These are phyloP conservation scores for Albula goreensis DNA, from an alignment of 2,113 vertebrate species.

Conservation along the genomic window DNA sequence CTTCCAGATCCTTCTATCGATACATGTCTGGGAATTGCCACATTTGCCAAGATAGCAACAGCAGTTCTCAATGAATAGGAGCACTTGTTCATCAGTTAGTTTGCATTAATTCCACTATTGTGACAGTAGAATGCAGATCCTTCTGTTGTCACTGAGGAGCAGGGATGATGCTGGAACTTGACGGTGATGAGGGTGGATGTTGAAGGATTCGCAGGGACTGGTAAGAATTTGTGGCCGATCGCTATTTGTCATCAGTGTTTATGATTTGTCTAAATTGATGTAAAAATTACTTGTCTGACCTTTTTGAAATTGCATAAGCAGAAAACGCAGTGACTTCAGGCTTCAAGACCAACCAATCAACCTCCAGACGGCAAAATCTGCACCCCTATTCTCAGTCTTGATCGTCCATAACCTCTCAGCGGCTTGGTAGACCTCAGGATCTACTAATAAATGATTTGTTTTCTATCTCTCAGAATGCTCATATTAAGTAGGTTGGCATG, in stretches of 20 bases:
- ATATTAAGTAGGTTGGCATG: too few species aligned
- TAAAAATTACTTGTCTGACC: conserved; percentile 14
- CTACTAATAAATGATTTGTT: too few species aligned
- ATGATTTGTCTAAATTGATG: not conserved
- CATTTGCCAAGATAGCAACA: too few species aligned
- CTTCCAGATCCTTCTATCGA: not conserved
- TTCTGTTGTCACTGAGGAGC: not conserved
- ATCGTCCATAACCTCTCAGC: too few species aligned
- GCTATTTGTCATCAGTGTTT: not conserved
- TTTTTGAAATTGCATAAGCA: not conserved
- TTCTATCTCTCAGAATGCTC: too few species aligned
- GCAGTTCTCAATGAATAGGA: not conserved
- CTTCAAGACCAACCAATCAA: not conserved
- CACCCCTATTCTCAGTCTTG: not conserved
- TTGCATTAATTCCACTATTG: not conserved
- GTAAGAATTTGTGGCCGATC: not conserved
- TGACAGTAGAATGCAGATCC: not conserved
- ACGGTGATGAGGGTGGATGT: not conserved
- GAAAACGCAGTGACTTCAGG: not conserved
- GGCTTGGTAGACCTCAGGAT: too few species aligned
- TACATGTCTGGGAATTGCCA: not conserved
- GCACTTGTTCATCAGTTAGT: not conserved
- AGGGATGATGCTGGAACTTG: too few species aligned
- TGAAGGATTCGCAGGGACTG: not conserved
- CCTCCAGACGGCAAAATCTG: not conserved